Evolutionary conservation across 2,888 invertebrate species (phyloP).

Genomic region (Pediacus dermestoides): DNA sequence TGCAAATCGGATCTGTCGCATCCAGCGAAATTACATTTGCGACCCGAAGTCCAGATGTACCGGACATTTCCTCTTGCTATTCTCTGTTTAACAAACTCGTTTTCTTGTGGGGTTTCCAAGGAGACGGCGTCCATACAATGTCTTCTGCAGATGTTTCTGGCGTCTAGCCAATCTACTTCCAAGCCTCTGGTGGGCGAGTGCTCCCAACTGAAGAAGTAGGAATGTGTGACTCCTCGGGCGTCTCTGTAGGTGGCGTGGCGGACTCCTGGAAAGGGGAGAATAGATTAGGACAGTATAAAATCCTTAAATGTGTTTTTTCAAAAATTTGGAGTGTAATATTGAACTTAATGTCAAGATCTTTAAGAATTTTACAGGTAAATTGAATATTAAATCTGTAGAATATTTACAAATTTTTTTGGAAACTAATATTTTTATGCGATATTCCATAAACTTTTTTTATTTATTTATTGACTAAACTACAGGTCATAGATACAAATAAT

Average conservation of each 20-base stretch:
- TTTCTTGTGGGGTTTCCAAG: constrained; percentile 86
- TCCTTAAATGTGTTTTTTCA: too few relatives aligned
- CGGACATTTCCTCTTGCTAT: constrained; percentile 73
- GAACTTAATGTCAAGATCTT: too few relatives aligned
- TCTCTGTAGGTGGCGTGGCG: constrained; percentile 85
- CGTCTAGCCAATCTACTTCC: constrained; percentile 88
- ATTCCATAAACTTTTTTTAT: too few relatives aligned
- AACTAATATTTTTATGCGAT: too few relatives aligned
- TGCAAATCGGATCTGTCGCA: constrained; percentile 79
- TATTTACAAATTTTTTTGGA: too few relatives aligned
- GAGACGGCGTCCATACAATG: constrained; percentile 94
- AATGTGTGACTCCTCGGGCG: constrained; percentile 81
- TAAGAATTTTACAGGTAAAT: too few relatives aligned
- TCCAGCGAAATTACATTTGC: constrained; percentile 89
- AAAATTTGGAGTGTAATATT: too few relatives aligned
- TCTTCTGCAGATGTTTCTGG: constrained; percentile 85
- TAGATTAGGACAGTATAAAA: too few relatives aligned
- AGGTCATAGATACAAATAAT: too few relatives aligned
- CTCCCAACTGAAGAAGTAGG: constrained; percentile 94
- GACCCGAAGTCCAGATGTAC: constrained; percentile 89
- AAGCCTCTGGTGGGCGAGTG: constrained; percentile 72
- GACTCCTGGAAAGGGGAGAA: constrained; percentile 74
- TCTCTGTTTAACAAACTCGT: constrained; percentile 85
- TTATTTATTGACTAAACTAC: too few relatives aligned
- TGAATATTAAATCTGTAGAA: too few relatives aligned